Evolutionary conservation across 64 coral and sea anemone genomes (phyloP).

Genomic region (Catalaphyllia jardinei): DNA sequence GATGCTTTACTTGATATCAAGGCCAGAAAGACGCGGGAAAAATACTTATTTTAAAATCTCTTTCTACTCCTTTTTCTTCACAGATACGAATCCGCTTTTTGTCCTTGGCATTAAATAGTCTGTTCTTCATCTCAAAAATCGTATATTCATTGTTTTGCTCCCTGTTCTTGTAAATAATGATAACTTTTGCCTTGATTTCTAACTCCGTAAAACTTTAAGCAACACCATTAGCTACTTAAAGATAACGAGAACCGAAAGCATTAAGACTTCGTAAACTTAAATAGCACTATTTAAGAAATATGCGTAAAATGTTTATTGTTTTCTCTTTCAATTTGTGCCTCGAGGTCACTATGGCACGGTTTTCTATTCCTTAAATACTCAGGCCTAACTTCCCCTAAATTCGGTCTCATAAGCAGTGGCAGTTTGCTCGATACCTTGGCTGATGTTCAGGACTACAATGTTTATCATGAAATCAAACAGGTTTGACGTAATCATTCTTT

Average conservation of each 20-base stretch:
- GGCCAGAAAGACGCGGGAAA: too few relatives aligned
- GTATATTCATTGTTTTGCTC: not conserved
- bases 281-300: not conserved
- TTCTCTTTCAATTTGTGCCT: not conserved
- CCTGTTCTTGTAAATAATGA: not conserved
- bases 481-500: conserved; percentile 49
- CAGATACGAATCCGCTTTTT: not conserved
- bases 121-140: not conserved
- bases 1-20: too few relatives aligned
- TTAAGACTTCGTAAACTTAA: not conserved
- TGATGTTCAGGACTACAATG: too few relatives aligned
- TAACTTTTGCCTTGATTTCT: not conserved
- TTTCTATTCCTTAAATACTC: not conserved
- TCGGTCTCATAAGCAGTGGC: not conserved
- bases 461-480: conserved; percentile 12
- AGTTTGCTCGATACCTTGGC: not conserved
- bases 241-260: not conserved
- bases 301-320: not conserved
- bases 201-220: not conserved
- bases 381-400: not conserved
- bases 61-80: not conserved
- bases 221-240: not conserved
- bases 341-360: not conserved
- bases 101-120: not conserved
- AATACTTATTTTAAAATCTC: too few relatives aligned